phyloP scores from a whole-genome alignment of 2,113 vertebrate species.

The Antigone vipio region DNA sequence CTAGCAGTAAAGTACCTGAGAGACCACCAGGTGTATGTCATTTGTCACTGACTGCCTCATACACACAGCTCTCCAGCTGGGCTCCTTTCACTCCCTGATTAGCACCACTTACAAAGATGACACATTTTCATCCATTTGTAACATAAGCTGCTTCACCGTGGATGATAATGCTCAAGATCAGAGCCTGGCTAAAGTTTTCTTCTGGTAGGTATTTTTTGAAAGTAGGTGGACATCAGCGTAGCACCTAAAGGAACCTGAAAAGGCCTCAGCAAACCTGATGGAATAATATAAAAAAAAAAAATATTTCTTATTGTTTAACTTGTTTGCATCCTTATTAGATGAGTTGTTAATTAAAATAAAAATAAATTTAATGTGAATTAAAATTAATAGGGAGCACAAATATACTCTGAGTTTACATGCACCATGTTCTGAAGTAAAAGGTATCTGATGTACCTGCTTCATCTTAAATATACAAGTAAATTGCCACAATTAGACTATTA shows the following conservation, averaged over 20 bases:
- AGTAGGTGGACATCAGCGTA: background rate
- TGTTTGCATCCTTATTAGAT: background rate
- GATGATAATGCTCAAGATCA: background rate
- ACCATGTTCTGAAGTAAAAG: background rate
- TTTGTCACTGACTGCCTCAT: background rate
- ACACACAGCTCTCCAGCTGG: background rate
- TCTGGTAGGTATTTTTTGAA: background rate
- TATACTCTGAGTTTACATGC: background rate
- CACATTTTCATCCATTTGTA: background rate
- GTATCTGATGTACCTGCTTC: background rate
- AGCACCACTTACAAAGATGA: background rate
- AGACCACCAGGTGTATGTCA: background rate
- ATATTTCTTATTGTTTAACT: background rate
- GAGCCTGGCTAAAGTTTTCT: background rate
- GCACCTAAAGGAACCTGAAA: background rate
- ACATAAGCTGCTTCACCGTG: background rate
- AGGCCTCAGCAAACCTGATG: background rate
- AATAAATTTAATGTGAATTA: background rate
- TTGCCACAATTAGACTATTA: background rate
- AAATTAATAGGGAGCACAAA: background rate
- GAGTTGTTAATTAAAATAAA: background rate
- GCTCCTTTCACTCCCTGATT: background rate
- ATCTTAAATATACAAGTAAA: background rate
- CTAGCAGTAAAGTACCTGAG: background rate
- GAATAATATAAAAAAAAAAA: background rate